Percentiles rank a stretch among this genome's conserved stretches.
Conservation (phyloP, 1,140 invertebrate species). For the Battus philenor region DNA sequence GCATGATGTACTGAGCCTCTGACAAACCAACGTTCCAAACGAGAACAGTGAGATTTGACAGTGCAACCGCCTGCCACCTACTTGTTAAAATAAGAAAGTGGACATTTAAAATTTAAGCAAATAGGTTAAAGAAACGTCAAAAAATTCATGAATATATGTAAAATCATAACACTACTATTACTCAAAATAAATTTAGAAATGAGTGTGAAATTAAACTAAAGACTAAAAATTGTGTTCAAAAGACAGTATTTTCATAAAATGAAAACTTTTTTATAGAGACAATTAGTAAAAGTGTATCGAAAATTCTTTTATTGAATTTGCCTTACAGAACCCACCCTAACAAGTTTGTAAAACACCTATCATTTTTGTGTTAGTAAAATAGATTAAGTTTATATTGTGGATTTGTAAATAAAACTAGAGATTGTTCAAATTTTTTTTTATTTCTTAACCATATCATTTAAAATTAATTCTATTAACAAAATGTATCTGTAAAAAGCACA, state of each 20-base stretch:
- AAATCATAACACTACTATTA: too few relatives aligned
- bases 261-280: too few relatives aligned
- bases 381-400: conserved; percentile 22
- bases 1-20: conserved; percentile 87
- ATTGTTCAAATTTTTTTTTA: conserved; percentile 45
- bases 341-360: conserved; percentile 35
- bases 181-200: too few relatives aligned
- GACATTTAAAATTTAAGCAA: too few relatives aligned
- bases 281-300: too few relatives aligned
- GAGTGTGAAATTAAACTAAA: too few relatives aligned
- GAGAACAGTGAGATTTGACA: conserved; percentile 69
- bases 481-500: conserved; percentile 22
- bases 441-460: conserved; percentile 48
- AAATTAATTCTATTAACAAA: conserved; percentile 50
- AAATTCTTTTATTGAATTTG: too few relatives aligned
- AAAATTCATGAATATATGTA: too few relatives aligned
- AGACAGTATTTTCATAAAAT: too few relatives aligned
- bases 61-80: conserved; percentile 35
- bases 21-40: conserved; percentile 66
- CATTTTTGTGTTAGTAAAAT: conserved; percentile 8
- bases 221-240: too few relatives aligned
- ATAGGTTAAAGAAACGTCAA: too few relatives aligned
- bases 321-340: conserved; percentile 56
- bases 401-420: conserved; percentile 62
- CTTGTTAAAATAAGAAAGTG: too few relatives aligned